A percentile compares a stretch with the other conserved stretches of the same genome.
phyloP scores from a whole-genome alignment of 2,113 vertebrate genomes.

The Ophiodon elongatus region DNA sequence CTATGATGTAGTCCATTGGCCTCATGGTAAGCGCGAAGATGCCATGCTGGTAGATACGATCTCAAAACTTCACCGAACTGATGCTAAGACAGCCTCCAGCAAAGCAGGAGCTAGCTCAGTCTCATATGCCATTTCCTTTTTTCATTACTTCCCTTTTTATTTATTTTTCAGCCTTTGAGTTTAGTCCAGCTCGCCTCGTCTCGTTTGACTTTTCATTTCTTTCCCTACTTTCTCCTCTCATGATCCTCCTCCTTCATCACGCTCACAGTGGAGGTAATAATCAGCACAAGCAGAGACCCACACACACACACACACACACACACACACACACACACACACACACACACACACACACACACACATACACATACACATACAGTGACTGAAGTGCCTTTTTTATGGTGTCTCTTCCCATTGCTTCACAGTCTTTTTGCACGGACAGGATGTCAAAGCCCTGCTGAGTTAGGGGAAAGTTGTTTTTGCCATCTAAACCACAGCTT shows the following conservation, averaged over 20 bases:
- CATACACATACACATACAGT: conserved; percentile 5
- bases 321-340: conserved; percentile 1
- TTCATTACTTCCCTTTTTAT: conserved; percentile 11
- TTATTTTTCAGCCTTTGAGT: not conserved
- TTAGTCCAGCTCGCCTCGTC: not conserved
- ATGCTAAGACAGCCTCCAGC: not conserved
- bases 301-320: not conserved
- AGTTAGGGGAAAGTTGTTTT: not conserved
- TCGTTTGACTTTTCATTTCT: conserved; percentile 42
- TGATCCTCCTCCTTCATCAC: conserved; percentile 30
- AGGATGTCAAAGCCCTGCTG: not conserved
- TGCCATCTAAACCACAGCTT: not conserved
- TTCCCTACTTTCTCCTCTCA: conserved; percentile 3
- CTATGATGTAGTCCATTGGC: not conserved
- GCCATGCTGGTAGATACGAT: not conserved
- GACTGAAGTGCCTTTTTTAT: no score
- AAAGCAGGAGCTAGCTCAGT: not conserved
- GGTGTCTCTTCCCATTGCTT: not conserved
- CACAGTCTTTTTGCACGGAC: not conserved
- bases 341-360: conserved; percentile 1
- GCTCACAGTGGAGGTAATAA: conserved; percentile 17
- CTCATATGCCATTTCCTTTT: not conserved
- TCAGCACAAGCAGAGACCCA: conserved; percentile 11
- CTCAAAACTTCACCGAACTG: not conserved
- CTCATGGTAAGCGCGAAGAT: conserved; percentile 6